Evolutionary conservation across 2,797 vertebrate genomes (phyloP).

Genomic region (Anabas testudineus): DNA sequence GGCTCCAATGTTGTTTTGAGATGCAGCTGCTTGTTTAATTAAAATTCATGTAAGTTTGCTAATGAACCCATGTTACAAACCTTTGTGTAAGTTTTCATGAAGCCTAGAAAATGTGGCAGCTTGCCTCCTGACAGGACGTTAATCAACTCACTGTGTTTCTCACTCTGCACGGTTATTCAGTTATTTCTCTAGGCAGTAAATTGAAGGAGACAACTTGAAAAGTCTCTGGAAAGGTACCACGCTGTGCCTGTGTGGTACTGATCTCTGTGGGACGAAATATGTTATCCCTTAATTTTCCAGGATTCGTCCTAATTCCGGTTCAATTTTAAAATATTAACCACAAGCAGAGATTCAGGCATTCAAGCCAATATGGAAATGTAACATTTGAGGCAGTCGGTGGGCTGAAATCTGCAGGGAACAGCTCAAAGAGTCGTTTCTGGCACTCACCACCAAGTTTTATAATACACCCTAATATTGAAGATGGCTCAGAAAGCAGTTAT

Average conservation of each 20-base stretch:
- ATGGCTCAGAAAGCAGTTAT: conserved; percentile 7
- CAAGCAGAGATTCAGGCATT: conserved; percentile 30
- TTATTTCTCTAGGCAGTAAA: conserved; percentile 24
- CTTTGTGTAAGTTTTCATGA: conserved; percentile 6
- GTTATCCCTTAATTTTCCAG: conserved; percentile 17
- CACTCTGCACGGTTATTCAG: neutral
- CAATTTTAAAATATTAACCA: conserved; percentile 44
- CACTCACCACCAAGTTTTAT: conserved; percentile 3
- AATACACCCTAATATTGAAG: conserved; percentile 22
- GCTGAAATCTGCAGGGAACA: conserved; percentile 12
- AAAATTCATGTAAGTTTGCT: conserved; percentile 21
- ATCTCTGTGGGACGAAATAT: conserved; percentile 6
- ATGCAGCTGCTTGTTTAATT: neutral
- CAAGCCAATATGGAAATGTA: conserved; percentile 27
- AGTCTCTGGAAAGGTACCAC: conserved; percentile 14
- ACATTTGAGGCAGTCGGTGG: conserved; percentile 11
- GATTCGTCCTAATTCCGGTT: conserved; percentile 22
- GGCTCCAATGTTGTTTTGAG: neutral
- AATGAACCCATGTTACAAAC: neutral
- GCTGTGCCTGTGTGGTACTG: neutral
- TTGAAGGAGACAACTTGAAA: conserved; percentile 19
- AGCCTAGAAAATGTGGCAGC: neutral
- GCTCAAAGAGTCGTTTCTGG: conserved; percentile 22
- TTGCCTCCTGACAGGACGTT: conserved; percentile 12
- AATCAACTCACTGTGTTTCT: conserved; percentile 15